A percentile compares a stretch with the other conserved stretches of the same genome.
Evolutionary conservation across 2,797 vertebrate genomes (phyloP).

Genomic region (Xerus rutilus): DNA sequence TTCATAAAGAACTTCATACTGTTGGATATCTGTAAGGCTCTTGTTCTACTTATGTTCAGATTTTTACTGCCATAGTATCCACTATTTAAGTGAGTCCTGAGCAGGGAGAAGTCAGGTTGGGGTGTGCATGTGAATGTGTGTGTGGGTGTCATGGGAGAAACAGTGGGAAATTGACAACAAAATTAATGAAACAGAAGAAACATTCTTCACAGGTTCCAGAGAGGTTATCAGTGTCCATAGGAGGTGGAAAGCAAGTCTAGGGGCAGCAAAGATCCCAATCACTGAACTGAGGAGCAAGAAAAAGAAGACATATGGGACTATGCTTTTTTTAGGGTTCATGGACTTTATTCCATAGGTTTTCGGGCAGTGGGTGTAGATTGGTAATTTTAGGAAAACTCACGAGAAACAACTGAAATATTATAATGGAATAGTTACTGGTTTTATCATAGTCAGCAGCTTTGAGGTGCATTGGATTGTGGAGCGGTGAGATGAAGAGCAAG

Average conservation of each 20-base stretch:
- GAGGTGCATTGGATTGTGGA: not conserved
- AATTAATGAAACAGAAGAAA: not conserved
- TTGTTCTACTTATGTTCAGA: not conserved
- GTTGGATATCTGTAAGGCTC: not conserved
- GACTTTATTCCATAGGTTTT: not conserved
- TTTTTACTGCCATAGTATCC: not conserved
- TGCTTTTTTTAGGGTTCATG: not conserved
- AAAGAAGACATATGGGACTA: too few relatives aligned
- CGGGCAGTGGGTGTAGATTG: rapidly evolving
- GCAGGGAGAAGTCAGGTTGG: too few relatives aligned
- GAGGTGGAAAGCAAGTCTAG: not conserved
- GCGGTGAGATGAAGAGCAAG: not conserved
- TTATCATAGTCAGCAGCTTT: not conserved
- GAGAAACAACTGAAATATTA: not conserved
- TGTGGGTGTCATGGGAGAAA: not conserved
- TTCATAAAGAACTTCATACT: not conserved
- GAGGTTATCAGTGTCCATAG: not conserved
- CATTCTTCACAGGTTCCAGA: not conserved
- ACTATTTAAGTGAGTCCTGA: not conserved
- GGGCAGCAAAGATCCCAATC: not conserved
- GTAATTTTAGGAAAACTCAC: not conserved
- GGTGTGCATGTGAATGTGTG: not conserved
- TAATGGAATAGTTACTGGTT: not conserved
- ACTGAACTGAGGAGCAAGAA: too few relatives aligned
- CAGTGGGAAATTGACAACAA: not conserved